Evolutionary conservation across 2,888 invertebrate species (phyloP).

Genomic region (Hartigia nigra): DNA sequence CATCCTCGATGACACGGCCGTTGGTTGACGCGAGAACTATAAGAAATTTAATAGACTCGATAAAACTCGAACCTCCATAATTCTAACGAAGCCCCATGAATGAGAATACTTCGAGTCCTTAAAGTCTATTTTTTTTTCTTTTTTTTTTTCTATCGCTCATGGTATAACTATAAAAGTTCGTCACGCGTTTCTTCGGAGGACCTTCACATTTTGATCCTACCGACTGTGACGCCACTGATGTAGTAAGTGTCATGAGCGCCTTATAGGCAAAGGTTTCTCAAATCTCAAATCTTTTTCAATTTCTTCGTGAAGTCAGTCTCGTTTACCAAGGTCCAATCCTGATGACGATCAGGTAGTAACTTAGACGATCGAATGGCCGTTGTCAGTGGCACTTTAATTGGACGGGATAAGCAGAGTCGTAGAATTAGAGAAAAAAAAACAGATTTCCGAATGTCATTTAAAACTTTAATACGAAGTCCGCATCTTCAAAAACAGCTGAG

Average conservation of each 20-base stretch:
- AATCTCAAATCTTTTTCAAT: not conserved
- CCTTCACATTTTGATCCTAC: not conserved
- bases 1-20: too few species aligned
- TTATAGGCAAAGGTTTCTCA: not conserved
- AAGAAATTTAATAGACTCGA: not conserved
- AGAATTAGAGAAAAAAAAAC: not conserved
- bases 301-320: not conserved
- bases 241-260: not conserved
- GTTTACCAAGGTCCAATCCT: not conserved
- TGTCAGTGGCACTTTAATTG: not conserved
- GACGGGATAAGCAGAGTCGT: not conserved
- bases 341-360: not conserved
- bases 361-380: not conserved
- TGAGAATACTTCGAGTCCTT: not conserved
- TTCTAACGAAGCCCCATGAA: not conserved
- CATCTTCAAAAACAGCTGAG: not conserved
- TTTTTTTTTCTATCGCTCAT: not conserved
- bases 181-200: not conserved
- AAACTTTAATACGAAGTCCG: not conserved
- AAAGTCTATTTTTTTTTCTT: not conserved
- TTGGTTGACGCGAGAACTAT: not conserved
- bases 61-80: not conserved
- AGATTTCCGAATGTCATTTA: not conserved
- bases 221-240: not conserved
- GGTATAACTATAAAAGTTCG: not conserved